phyloP scores from a whole-genome alignment of 2,797 vertebrate species.

The Melanogrammus aeglefinus region DNA sequence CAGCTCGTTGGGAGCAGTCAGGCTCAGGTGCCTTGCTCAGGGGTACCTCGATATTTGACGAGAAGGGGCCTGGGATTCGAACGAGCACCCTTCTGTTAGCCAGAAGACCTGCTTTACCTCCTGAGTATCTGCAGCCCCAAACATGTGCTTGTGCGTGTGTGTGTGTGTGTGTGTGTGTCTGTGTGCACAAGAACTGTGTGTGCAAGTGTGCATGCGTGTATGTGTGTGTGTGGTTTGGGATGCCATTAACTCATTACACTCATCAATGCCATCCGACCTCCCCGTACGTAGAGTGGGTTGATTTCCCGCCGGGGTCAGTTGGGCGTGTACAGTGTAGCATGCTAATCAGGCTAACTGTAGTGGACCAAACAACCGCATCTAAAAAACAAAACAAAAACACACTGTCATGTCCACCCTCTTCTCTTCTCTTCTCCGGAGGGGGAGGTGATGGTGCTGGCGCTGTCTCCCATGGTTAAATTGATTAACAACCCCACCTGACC shows the following conservation, averaged over 20 bases:
- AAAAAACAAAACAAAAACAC: conserved; percentile 14
- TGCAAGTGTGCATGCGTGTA: not conserved
- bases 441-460: conserved; percentile 31
- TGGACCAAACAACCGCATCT: conserved; percentile 36
- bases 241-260: conserved; percentile 8
- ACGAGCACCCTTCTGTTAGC: too few relatives aligned
- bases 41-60: too few relatives aligned
- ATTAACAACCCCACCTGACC: conserved; percentile 37
- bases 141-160: conserved; percentile 25
- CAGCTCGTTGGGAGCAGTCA: too few relatives aligned
- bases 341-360: conserved; percentile 44
- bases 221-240: not conserved
- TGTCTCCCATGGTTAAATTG: conserved; percentile 37
- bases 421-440: conserved; percentile 53
- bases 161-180: conserved; percentile 6
- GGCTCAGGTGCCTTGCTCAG: too few relatives aligned
- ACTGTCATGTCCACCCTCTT: conserved; percentile 57
- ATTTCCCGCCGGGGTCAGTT: not conserved
- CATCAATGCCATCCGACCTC: conserved; percentile 12
- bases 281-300: not conserved
- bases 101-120: too few relatives aligned
- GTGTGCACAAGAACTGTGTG: not conserved
- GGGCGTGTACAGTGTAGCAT: conserved; percentile 21
- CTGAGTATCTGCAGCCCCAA: not conserved
- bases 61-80: too few relatives aligned